Base-by-base conservation (phyloP, 2,888 invertebrate genomes). In the Pseudococcus longispinus region DNA sequence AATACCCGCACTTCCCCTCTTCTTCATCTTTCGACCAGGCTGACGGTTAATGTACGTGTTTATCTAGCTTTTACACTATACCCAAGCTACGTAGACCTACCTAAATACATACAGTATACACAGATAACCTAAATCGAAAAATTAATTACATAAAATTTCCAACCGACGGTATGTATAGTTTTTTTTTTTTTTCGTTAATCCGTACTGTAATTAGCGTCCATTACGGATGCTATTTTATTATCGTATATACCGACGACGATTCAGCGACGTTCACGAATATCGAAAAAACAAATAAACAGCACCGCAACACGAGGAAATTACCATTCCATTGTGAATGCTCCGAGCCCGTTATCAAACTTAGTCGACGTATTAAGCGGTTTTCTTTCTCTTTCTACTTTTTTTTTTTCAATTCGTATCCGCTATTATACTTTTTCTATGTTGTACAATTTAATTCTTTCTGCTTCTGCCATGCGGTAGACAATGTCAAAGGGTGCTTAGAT, bases 201-300 rank as follows among this genome's bases (percentile, higher is more conserved):
- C 70, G 70, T 32, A 70, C 70, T 70, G 70, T 70, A 70, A 70
- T 70, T 70, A 70, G 70, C 70, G 29, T 70, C 70, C 70, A 70
- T 70, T 70, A 70, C 70, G 70, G 70, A 70, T 70, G 70, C 70
- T 70, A 70, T 29, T 70, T 70, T 70, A 70, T 70, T 70, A 70
- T 70, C 60, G 60, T 60, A 23, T 9, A n/a, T 46, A 46, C 44
- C 55, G 55, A 60, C 60, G 60, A 60, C 60, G 60, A 23, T 13
- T 20, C 15, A 26, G 26, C 26, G 70, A 70, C 70, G 70, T 70
- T 29, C 70, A 70, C 70, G 70, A 70, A 70, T 70, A 70, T 70
- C 70, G 29, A 70, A 70, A 60, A 70, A 70, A 70, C 26, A 70
- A 70, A 70, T 29, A 70, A 70, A 70, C 29, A 60, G 23, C 1